phyloP scores from a whole-genome alignment of 1,140 invertebrate species.

The Chironomus striatipennis region DNA sequence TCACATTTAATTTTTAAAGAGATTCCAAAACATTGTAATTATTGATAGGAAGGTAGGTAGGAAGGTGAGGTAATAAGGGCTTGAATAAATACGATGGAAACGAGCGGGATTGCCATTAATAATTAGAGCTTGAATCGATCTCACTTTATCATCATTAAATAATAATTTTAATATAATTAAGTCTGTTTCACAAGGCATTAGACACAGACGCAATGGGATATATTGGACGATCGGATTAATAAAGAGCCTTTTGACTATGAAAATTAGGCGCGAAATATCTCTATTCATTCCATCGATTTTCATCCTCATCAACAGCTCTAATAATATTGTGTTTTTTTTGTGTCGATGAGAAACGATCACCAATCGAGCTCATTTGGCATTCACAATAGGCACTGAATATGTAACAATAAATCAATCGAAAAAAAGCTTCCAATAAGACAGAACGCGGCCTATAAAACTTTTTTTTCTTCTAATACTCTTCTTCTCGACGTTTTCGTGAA shows the following conservation, averaged over 20 bases:
- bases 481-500: background rate
- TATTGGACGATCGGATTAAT: constrained; percentile 11
- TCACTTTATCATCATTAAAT: constrained; percentile 24
- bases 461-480: background rate
- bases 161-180: constrained; percentile 24
- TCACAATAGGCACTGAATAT: constrained; percentile 8
- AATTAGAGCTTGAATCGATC: constrained; percentile 4
- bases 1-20: constrained; percentile 7
- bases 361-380: constrained; percentile 19
- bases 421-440: background rate
- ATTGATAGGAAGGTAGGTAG: background rate
- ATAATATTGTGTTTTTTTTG: too few species aligned
- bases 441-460: background rate
- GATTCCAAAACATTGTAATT: background rate
- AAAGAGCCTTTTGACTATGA: background rate
- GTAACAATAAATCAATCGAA: constrained; percentile 22
- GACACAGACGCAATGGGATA: background rate
- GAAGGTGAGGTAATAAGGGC: background rate
- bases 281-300: background rate
- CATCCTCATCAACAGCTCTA: background rate
- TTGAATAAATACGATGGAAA: background rate
- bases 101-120: background rate
- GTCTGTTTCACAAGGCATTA: constrained; percentile 1
- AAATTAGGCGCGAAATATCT: constrained; percentile 20
- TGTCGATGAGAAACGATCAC: background rate